Evolutionary conservation across 2,888 invertebrate species (phyloP), one percentile per base, ranked within the genome.

Genomic region (Himalopsyche tibetana): DNA sequence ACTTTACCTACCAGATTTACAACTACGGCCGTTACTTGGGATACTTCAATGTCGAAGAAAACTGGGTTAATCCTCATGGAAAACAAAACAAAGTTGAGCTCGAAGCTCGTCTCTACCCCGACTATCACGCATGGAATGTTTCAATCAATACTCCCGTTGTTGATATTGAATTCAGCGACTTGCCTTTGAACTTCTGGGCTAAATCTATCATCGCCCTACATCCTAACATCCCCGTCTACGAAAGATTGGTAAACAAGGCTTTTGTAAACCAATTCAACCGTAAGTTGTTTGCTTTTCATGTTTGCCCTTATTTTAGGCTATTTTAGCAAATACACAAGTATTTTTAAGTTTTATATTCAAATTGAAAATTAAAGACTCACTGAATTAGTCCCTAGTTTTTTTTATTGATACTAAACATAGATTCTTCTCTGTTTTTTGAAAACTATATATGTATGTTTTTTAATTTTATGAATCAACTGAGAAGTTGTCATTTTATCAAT

Each of bases 181-280:
- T 94, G 55, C 92, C 91, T 51, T 90, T 94, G 84, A 91, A 90
- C 82, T 90, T 91, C 0, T 91, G 93, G 83, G 92, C 91, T 11
- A 83, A 88, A 51, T 89, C 89, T 11, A 86, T 82, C 80, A 45
- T 86, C 45, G 84, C 84, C 12, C 51, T 86, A 36, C 86, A 85
- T 17, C 87, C 86, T 1, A 69, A 81, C 17, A 85, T 89, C 40
- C 79, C 87, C 40, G 38, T 89, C n/a, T 28, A 84, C 28, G 89
- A 89, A 42, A 89, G 92, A 28, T 88, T 92, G 11, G 89, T 89
- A 28, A 92, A 93, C 89, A 90, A 90, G 74, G 91, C 90, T 88
- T 91, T 91, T 80, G 89, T 89, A 74, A 90, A 92, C 88, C 93
- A 93, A 89, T 94, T 92, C 90, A 92, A 92, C 90, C 94, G 95